Conservation (phyloP, 2,797 vertebrate species). For the Garrulus glandarius region DNA sequence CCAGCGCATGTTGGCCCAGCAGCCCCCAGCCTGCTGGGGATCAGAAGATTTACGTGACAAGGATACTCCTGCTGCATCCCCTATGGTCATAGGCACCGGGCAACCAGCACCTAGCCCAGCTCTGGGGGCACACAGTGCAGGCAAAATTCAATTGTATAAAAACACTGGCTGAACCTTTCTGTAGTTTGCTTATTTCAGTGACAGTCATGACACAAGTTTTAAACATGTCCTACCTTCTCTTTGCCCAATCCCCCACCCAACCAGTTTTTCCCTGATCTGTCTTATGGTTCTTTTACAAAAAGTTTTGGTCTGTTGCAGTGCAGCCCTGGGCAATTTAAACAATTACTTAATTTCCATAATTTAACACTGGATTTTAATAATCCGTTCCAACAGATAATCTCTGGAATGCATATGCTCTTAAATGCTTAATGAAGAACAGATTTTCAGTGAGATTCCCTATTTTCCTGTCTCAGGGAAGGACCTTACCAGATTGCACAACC, state of each 20-base stretch:
- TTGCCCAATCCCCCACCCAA: accelerated
- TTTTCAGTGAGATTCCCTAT: not conserved
- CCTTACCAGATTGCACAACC: not conserved
- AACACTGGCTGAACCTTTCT: not conserved
- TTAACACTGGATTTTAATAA: not conserved
- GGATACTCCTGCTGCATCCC: not conserved
- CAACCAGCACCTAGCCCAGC: not conserved
- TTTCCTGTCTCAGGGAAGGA: not conserved
- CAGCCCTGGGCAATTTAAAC: not conserved
- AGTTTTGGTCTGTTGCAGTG: not conserved
- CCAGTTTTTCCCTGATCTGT: not conserved
- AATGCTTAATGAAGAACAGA: slow-evolving; percentile 5
- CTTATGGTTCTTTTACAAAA: not conserved
- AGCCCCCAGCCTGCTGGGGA: not conserved
- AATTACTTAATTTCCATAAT: not conserved
- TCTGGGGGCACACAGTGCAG: not conserved
- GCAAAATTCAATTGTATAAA: not conserved
- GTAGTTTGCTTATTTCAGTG: not conserved
- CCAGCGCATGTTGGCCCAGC: not conserved
- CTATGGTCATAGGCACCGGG: not conserved
- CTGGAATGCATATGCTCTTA: not conserved
- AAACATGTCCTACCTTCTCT: not conserved
- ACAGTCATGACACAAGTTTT: not conserved
- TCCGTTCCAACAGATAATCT: not conserved
- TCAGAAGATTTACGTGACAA: not conserved